Conservation (phyloP, 2,888 invertebrate species). For the Troides oblongomaculatus region DNA sequence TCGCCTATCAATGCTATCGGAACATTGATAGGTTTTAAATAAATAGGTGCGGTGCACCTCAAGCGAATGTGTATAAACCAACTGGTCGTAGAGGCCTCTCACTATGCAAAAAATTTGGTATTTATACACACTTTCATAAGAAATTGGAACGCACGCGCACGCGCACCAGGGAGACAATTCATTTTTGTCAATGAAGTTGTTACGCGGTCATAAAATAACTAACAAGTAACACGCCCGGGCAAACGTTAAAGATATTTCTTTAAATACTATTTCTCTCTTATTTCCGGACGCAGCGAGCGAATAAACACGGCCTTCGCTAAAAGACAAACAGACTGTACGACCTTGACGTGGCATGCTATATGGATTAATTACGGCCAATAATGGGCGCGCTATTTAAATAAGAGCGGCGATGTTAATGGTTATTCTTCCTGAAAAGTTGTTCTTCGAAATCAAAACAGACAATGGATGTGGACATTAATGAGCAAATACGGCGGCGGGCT, state of each 20-base stretch:
- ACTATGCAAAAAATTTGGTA: slow-evolving; percentile 65
- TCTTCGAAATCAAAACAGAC: slow-evolving; percentile 32
- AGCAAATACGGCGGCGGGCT: slow-evolving; percentile 72
- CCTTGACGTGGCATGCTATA: slow-evolving; percentile 73
- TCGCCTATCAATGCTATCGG: not conserved
- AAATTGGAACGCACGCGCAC: slow-evolving; percentile 1
- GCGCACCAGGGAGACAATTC: slow-evolving; percentile 16
- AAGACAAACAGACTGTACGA: slow-evolving; percentile 74
- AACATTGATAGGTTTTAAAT: slow-evolving; percentile 23
- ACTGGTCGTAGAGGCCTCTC: slow-evolving; percentile 76
- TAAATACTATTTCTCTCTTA: slow-evolving; percentile 76
- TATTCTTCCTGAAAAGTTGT: slow-evolving; percentile 51
- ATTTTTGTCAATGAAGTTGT: slow-evolving; percentile 30
- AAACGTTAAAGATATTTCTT: slow-evolving; percentile 14
- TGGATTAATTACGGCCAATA: slow-evolving; percentile 70
- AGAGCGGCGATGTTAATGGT: slow-evolving; percentile 65
- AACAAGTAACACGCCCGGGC: slow-evolving; percentile 4
- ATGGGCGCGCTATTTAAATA: slow-evolving; percentile 57
- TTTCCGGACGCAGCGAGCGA: slow-evolving; percentile 69
- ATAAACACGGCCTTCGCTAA: slow-evolving; percentile 69
- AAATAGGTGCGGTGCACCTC: slow-evolving; percentile 47
- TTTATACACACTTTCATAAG: slow-evolving; percentile 44
- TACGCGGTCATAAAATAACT: not conserved
- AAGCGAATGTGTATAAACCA: slow-evolving; percentile 60
- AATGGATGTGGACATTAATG: slow-evolving; percentile 53